Base-by-base conservation (phyloP, 2,113 vertebrate species). In the Bufo bufo region DNA sequence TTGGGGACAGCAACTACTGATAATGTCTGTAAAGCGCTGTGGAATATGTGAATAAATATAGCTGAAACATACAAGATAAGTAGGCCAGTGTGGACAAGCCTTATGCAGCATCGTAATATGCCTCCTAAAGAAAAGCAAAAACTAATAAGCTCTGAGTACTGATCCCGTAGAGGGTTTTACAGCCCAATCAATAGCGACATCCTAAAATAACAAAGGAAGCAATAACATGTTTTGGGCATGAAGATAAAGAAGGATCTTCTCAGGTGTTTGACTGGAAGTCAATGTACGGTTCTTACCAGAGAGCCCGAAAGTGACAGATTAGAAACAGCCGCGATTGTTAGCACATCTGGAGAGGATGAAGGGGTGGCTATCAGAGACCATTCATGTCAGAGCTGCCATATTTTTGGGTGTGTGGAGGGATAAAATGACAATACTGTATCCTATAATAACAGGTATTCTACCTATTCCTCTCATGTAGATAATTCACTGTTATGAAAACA, bases 241-340 rank as follows among this genome's bases (percentile, higher is more conserved):
- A 61, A 59, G 20, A 45, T 50, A 74, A 56, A 88, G 69, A 63
- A 74, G 82, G 20, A 50, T 63, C 20, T 78, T 54, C 85, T 87
- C 79, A 82, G 86, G 78, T 82, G 86, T 74, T 49, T 87, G 85
- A 79, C 85, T 79, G 66, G 71, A 52, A 63, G 20, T 75, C 16
- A 81, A 82, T 66, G 59, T 78, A 56, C 33, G 75, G 85, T 47
- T 49, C 59, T 80, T 81, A 72, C 19, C 20, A 56, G 10, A 56
- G 19, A 83, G 79, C 79, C 71, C 75, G 72, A 58, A 59, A 87
- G 45, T 88, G 87, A 88, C 87, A 88, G 87, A 88, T 83, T 83
- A 83, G 87, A 88, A 88, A 77, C 87, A 88, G 50, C 59, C 83
- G 79, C 47, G 69, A 72, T 74, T 88, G 79, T 88, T 88, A 77